Evolutionary conservation across 64 coral and sea anemone genomes (phyloP), one percentile per base, ranked within the genome.

Genomic region (Pocillopora verrucosa): DNA sequence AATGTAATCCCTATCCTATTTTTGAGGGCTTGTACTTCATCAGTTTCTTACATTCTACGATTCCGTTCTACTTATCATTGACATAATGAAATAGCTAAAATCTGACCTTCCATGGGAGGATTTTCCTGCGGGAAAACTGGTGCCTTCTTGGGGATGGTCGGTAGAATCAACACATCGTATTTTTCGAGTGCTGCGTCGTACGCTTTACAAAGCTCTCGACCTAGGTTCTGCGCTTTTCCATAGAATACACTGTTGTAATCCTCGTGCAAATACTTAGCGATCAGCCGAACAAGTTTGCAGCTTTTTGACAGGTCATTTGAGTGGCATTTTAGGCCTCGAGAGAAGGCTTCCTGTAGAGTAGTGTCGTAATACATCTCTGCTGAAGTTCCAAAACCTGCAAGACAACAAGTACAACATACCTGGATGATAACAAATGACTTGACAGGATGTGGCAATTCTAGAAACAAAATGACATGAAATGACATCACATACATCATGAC

Each of bases 351-450:
- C 61, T 98, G 95, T 56, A 93, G 61, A 86, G 86, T 80, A 1
- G 95, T 94, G 36, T 91, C 89, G 79, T 98, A 74, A 73, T 98
- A 91, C 82, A 77, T 84, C 45, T 69, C 41, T 19, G 77, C 85
- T n/a, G 88, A 83, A 24, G 77, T 35, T 22, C 92, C 91, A 83
- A 74, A 74, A 34, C 77, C 84, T 87, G 16, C 1, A 17, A 72
- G 2, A 57, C 1, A 82, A 15, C 56, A 61, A 63, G 34, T 17
- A 9, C 63, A 60, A 65, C 41, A 68, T 11, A 9, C 24, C 24
- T 82, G 3, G 17, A 56, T 35, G 37, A 77, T 13, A 2, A 7
- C 13, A 1, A 38, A 10, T 35, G 37, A 36, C 11, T 17, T 41
- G 25, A 16, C 13, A 1, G 16, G 17, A 35, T 6, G 17, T 9